Evolutionary conservation across 1,140 invertebrate species (phyloP).

Genomic region (Sitobion miscanthi): DNA sequence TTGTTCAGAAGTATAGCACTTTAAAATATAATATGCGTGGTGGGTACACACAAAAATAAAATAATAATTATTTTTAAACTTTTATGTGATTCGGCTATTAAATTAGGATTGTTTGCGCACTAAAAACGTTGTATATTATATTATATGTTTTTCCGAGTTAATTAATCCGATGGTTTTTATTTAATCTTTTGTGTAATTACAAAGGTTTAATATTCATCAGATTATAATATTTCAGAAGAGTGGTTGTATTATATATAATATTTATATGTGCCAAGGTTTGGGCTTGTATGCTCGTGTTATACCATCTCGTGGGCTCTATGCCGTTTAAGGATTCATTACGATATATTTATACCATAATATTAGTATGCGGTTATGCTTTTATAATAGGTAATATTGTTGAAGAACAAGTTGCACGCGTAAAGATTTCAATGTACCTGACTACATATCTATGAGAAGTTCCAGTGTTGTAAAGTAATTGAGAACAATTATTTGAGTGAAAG

Average conservation of each 20-base stretch:
- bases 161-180: background rate
- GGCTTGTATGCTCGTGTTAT: background rate
- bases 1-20: background rate
- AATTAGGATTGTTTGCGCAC: background rate
- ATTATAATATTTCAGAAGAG: slow-evolving; percentile 30
- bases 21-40: background rate
- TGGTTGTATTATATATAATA: background rate
- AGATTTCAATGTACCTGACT: background rate
- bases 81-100: background rate
- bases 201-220: slow-evolving; percentile 25
- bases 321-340: background rate
- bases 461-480: too few relatives aligned
- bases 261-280: background rate
- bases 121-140: background rate
- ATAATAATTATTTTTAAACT: background rate
- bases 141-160: background rate
- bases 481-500: too few relatives aligned
- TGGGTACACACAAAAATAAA: background rate
- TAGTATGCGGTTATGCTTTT: background rate
- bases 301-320: too few relatives aligned
- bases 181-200: slow-evolving; percentile 31
- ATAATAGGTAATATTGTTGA: too few relatives aligned
- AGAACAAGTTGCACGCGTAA: background rate
- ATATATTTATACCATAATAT: too few relatives aligned
- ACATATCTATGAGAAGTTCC: too few relatives aligned